phyloP scores from a whole-genome alignment of 1,140 invertebrate species.

The Eciton burchellii region DNA sequence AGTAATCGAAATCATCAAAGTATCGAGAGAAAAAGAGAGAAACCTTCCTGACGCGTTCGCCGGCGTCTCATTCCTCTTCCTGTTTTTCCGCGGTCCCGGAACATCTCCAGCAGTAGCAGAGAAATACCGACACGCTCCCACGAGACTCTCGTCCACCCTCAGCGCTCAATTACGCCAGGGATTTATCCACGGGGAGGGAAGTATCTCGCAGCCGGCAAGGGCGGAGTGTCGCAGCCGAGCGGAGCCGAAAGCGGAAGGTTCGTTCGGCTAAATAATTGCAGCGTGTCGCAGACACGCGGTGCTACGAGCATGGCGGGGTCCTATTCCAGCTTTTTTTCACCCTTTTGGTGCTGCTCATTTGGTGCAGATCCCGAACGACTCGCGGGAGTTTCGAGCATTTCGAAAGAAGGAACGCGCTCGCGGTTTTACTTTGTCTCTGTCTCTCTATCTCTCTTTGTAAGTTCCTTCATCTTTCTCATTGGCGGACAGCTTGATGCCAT shows the following conservation, averaged over 20 bases:
- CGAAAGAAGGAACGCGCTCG: background rate
- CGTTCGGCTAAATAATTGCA: slow-evolving; percentile 66
- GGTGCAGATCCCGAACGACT: background rate
- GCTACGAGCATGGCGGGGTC: slow-evolving; percentile 5
- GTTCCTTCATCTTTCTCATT: background rate
- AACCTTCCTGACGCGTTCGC: background rate
- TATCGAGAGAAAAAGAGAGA: background rate
- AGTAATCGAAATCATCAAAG: slow-evolving; percentile 3
- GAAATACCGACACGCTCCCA: slow-evolving; percentile 32
- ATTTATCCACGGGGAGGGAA: slow-evolving; percentile 57
- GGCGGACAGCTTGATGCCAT: background rate
- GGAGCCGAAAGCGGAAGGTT: slow-evolving; percentile 38
- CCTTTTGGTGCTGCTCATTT: background rate
- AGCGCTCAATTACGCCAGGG: slow-evolving; percentile 55
- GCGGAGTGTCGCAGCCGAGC: slow-evolving; percentile 14
- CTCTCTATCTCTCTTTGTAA: too few relatives aligned
- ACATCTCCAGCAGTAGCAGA: slow-evolving; percentile 18
- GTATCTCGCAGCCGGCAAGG: slow-evolving; percentile 43
- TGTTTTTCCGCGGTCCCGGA: background rate
- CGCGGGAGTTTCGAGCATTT: slow-evolving; percentile 24
- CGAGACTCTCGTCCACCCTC: slow-evolving; percentile 58
- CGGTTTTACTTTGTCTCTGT: slow-evolving; percentile 27
- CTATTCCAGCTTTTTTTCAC: background rate
- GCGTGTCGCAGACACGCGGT: slow-evolving; percentile 30
- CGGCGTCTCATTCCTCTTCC: background rate